Evolutionary conservation across 1,140 invertebrate species (phyloP).

Genomic region (Aphaenogaster ashmeadi): DNA sequence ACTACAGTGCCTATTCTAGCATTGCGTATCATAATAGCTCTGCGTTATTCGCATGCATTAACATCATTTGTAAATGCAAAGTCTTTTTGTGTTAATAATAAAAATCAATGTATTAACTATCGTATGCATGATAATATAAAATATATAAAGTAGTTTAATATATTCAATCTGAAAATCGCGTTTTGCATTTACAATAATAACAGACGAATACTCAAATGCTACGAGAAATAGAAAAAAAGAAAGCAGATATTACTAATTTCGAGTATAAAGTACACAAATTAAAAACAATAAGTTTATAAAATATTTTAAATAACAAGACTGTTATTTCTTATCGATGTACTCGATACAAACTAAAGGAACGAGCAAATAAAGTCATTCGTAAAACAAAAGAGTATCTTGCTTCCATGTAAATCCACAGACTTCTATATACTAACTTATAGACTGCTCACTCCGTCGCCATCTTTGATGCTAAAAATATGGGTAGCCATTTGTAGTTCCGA

Average conservation of each 20-base stretch:
- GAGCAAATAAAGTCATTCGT: background rate
- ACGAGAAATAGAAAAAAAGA: background rate
- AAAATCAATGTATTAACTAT: background rate
- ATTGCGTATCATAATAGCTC: conserved; percentile 33
- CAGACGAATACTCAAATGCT: background rate
- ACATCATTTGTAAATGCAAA: conserved; percentile 12
- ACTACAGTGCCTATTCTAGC: conserved; percentile 36
- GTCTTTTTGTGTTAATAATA: background rate
- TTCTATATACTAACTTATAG: no score
- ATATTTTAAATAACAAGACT: background rate
- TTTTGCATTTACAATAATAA: background rate
- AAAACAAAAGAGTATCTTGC: background rate
- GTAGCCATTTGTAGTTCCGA: no score
- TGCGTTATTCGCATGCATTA: conserved; percentile 18
- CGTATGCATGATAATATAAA: background rate
- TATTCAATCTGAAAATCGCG: background rate
- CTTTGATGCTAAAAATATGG: no score
- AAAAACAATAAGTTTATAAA: background rate
- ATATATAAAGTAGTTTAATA: conserved; percentile 18
- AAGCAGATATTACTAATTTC: background rate
- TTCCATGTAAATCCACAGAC: background rate
- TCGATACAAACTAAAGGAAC: background rate
- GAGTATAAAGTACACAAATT: background rate
- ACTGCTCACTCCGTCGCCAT: no score
- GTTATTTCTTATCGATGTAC: background rate